These are phyloP conservation scores for Oceanodroma tethys DNA, from an alignment of 2,113 vertebrate species.

Conservation along the genomic window DNA sequence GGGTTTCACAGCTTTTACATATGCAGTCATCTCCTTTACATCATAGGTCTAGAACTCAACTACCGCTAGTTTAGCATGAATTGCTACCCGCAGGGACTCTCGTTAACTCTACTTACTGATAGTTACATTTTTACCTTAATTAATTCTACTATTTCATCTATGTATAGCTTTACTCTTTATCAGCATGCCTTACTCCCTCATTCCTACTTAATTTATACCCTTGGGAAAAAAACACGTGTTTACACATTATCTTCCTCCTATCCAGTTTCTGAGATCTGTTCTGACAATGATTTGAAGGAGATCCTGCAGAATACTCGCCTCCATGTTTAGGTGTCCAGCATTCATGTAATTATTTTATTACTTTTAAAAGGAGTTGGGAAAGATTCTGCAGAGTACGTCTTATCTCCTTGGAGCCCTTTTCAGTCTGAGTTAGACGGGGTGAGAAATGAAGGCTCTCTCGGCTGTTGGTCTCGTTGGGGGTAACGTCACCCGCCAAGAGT, in stretches of 20 bases:
- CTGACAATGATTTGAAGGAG: background rate
- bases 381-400: background rate
- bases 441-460: background rate
- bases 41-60: background rate
- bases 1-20: background rate
- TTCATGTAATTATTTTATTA: background rate
- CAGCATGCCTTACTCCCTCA: background rate
- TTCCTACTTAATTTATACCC: background rate
- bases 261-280: background rate
- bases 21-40: background rate
- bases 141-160: background rate
- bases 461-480: background rate
- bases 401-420: background rate
- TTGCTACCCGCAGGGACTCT: background rate
- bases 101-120: background rate
- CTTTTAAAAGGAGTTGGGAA: background rate
- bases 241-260: background rate
- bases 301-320: accelerated
- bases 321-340: background rate
- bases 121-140: background rate
- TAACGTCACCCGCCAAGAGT: accelerated
- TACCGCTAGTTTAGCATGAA: accelerated
- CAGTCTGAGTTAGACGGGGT: accelerated
- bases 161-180: background rate
- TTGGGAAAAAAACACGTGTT: background rate